Evolutionary conservation across 2,888 invertebrate genomes (phyloP), one percentile per base, ranked within the genome.

Genomic region (Leptinotarsa peninsularis): DNA sequence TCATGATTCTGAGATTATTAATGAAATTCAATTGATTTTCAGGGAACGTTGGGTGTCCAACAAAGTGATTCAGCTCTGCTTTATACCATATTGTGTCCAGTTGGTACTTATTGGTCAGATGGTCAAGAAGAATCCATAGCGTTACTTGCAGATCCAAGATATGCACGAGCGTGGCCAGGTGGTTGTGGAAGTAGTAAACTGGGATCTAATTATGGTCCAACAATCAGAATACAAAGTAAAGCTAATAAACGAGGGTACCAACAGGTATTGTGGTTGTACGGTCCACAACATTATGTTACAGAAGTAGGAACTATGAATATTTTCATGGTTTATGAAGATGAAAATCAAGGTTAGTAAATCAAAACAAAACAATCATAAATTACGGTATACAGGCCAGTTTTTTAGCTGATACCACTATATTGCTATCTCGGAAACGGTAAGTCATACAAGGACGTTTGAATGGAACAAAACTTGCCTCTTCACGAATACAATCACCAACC

Each of bases 291-390:
- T 86, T 93, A 97, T 87, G 87, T 99, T 43, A 99, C 99, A 0
- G 99, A 99, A 91, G 98, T 96, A 66, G 99, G 99, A 71, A 96
- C 98, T 17, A 99, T 99, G 99, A 99, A 99, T 87, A 93, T 99
- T 72, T 98, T 99, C 87, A 91, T 97, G 87, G 93, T 95, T 84
- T 94, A 93, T 89, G 91, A 94, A 79, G 96, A 98, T 86, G 94
- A 96, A 72, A 90, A 95, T 86, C 98, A 98, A 92, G 96, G 97
- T 97, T 88, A 88, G 88, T 84, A 4, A 17, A 52, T 52, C 4
- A 14, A 52, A 52, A 17, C 3, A n/a, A 52, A n/a, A 17, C 17
- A 5, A 4, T 17, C 50, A 14, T 7, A 50, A 17, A 4, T 17
- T 17, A 50, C 33, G 33, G 33, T 33, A 33, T 33, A 7, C 7